Conservation (phyloP, 2,888 invertebrate genomes). For the Psylliodes chrysocephalus region DNA sequence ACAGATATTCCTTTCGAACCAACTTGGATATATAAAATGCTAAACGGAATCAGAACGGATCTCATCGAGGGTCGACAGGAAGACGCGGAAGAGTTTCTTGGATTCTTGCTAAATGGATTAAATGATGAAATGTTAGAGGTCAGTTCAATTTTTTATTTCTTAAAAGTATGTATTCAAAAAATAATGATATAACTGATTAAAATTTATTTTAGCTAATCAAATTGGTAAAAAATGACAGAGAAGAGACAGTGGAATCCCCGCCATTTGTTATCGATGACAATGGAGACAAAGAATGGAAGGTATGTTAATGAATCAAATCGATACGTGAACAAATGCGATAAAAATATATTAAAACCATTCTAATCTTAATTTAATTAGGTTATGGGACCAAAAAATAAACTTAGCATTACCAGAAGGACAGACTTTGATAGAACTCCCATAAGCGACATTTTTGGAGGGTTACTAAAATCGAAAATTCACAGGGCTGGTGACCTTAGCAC, state of each 20-base stretch:
- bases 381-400: constrained; percentile 89
- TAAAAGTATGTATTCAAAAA: too few species aligned
- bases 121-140: constrained; percentile 98
- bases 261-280: constrained; percentile 60
- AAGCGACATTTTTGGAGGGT: constrained; percentile 93
- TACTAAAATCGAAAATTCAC: constrained; percentile 84
- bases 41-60: constrained; percentile 79
- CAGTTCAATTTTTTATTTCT: too few species aligned
- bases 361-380: constrained; percentile 65
- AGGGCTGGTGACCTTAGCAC: constrained; percentile 81
- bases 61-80: constrained; percentile 92
- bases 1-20: constrained; percentile 90
- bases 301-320: constrained; percentile 51
- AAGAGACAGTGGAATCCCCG: constrained; percentile 51
- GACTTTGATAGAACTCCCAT: constrained; percentile 86
- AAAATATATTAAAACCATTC: too few species aligned
- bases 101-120: constrained; percentile 90
- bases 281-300: constrained; percentile 76
- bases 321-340: too few species aligned
- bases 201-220: constrained; percentile 69
- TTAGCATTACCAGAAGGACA: constrained; percentile 87
- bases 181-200: too few species aligned
- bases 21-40: constrained; percentile 84
- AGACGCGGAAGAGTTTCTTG: constrained; percentile 97
- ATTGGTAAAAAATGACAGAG: constrained; percentile 58